phyloP scores from a whole-genome alignment of 2,797 vertebrate genomes.

The Parauchenoglanis ngamensis region DNA sequence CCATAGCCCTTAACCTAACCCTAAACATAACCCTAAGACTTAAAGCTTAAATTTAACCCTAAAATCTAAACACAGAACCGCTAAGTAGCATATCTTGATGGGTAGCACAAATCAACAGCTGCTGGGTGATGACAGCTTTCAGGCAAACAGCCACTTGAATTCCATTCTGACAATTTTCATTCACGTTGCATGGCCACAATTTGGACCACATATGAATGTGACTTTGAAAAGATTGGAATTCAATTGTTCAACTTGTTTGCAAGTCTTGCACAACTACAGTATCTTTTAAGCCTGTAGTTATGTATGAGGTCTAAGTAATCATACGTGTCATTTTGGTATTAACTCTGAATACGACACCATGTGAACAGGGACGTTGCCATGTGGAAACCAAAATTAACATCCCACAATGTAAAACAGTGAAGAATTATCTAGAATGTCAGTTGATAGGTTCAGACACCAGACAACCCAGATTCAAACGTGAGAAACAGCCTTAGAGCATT shows the following conservation, averaged over 20 bases:
- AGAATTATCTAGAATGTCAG: slow-evolving; percentile 1
- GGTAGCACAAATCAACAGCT: too few species aligned
- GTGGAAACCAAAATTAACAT: background rate
- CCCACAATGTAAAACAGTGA: background rate
- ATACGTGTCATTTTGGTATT: background rate
- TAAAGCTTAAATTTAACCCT: too few species aligned
- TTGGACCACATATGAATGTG: too few species aligned
- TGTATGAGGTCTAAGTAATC: background rate
- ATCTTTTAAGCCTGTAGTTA: background rate
- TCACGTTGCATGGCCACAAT: too few species aligned
- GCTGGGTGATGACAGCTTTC: too few species aligned
- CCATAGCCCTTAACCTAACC: too few species aligned
- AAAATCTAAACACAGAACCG: too few species aligned
- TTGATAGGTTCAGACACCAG: background rate
- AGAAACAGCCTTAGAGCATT: background rate
- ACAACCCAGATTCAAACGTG: background rate
- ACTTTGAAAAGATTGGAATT: too few species aligned
- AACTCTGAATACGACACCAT: background rate
- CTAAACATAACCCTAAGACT: too few species aligned
- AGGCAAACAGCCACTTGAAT: too few species aligned
- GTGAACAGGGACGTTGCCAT: background rate
- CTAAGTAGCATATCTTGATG: too few species aligned
- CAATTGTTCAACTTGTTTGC: background rate
- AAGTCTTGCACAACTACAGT: background rate
- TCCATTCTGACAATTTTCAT: too few species aligned